Percentiles rank a stretch among this genome's conserved stretches.
Evolutionary conservation across 2,888 invertebrate genomes (phyloP).

Genomic region (Lasioglossum zephyrum): DNA sequence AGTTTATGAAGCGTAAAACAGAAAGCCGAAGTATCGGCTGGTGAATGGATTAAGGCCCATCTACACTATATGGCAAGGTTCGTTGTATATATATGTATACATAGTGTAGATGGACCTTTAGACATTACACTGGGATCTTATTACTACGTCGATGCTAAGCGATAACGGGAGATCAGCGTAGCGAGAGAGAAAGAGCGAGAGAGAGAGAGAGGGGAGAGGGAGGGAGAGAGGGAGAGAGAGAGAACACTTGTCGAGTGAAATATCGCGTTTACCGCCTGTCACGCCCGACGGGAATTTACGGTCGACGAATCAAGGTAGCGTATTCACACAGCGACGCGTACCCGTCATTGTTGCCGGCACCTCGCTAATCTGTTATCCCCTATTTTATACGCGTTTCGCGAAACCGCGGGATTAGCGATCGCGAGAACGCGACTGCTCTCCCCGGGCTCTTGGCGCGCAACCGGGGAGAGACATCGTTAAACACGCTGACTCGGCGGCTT

Average conservation of each 20-base stretch:
- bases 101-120: no score
- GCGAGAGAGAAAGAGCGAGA: not conserved
- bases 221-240: not conserved
- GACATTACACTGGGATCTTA: constrained; percentile 1
- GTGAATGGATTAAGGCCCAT: not conserved
- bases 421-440: not conserved
- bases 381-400: constrained; percentile 53
- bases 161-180: not conserved
- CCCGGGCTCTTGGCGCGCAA: constrained; percentile 5
- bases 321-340: constrained; percentile 21
- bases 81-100: no score
- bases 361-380: constrained; percentile 58
- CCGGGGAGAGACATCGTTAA: constrained; percentile 60
- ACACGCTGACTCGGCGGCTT: constrained; percentile 64
- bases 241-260: not conserved
- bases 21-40: not conserved
- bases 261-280: constrained; percentile 21
- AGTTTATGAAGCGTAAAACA: constrained; percentile 9
- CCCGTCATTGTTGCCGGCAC: constrained; percentile 28
- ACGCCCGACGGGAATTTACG: constrained; percentile 21
- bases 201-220: not conserved
- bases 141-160: not conserved
- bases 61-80: no score
- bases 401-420: constrained; percentile 59
- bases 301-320: constrained; percentile 14